These are phyloP conservation scores for Murina feae DNA, from an alignment of 2,113 vertebrate genomes.

Conservation along the genomic window DNA sequence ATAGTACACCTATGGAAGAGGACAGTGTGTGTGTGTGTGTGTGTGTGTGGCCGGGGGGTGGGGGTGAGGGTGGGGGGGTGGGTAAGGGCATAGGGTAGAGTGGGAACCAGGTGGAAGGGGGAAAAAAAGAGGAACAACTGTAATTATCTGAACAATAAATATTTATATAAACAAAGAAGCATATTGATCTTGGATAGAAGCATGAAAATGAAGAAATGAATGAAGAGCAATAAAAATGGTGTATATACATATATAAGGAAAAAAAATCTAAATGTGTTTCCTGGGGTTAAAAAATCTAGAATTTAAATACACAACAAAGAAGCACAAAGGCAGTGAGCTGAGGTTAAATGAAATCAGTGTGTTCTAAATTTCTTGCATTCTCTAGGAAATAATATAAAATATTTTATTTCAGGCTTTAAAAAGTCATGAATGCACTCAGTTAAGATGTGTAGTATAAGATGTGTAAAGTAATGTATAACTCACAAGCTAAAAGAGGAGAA, in stretches of 20 bases:
- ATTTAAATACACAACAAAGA: not conserved
- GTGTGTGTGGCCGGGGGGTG: too few species aligned
- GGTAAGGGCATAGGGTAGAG: too few species aligned
- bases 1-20: too few species aligned
- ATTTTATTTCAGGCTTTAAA: not conserved
- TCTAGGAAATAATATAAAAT: not conserved
- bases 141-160: too few species aligned
- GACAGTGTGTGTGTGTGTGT: too few species aligned
- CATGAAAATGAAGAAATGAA: not conserved
- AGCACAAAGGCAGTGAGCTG: not conserved
- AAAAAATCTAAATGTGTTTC: not conserved
- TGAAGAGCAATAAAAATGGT: not conserved
- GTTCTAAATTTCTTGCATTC: not conserved
- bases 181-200: not conserved
- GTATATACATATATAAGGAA: not conserved
- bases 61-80: too few species aligned
- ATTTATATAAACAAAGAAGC: too few species aligned
- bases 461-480: not conserved
- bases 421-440: not conserved
- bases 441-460: not conserved
- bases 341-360: not conserved
- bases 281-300: not conserved
- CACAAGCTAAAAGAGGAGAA: not conserved
- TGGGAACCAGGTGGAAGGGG: too few species aligned
- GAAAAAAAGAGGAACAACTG: too few species aligned